Base-by-base conservation (phyloP, 2,888 invertebrate species). In the Amphipyra tragopoginis region DNA sequence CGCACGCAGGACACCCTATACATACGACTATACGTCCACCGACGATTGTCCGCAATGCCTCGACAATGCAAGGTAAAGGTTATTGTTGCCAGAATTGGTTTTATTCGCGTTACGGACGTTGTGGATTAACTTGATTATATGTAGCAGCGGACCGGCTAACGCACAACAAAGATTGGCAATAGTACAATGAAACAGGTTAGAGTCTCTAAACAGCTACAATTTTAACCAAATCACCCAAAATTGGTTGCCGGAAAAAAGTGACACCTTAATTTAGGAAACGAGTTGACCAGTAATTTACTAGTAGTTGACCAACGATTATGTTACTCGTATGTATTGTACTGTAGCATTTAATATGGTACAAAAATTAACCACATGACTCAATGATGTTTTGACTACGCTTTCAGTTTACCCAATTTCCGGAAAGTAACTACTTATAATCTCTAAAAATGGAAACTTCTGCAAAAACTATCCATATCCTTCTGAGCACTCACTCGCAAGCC, bases 41-140 rank as follows among this genome's bases (percentile, higher is more conserved):
- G 66, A 47, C 63, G 72, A 75, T 65, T 74, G 79, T 72, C 65
- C 75, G 79, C 85, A 82, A 83, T 82, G 71, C 79, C 77, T 70
- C 77, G 67, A 90, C 89, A 91, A 90, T 90, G 85, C 92, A 91
- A 93, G 91, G 92, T 91, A 92, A 92, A 92, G 90, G 90, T 93
- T 90, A 92, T 91, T 91, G 91, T 89, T 81, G 79, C 83, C 86
- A 85, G 86, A 89, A 87, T 87, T 86, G 86, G 71, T 82, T 80
- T 81, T 85, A 89, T 87, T 88, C 75, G 85, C 80, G 74, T 84
- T 83, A 77, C 83, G 83, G 81, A 81, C 77, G 80, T 72, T 77
- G 80, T 79, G 81, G 77, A 84, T 86, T 81, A 82, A 78, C 75
- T 82, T 77, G 73, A 84, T 85, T 81, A 82, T 75, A 79, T 21